Evolutionary conservation across 2,113 vertebrate species (phyloP).

Genomic region (Silurus glanis): DNA sequence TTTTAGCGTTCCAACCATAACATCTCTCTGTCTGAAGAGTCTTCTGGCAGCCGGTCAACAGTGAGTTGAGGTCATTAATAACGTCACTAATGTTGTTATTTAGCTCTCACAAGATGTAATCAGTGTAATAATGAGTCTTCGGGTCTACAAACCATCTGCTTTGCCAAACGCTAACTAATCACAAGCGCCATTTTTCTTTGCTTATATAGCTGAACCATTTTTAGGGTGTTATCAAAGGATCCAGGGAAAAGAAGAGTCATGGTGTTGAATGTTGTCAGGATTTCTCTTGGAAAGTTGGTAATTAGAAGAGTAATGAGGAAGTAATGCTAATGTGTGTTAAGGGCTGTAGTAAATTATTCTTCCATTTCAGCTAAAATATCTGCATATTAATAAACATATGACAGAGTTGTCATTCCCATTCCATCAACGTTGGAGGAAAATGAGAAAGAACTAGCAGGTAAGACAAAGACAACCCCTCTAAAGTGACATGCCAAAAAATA

Average conservation of each 20-base stretch:
- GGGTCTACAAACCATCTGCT: conserved; percentile 18
- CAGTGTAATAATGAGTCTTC: conserved; percentile 45
- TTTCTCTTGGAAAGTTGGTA: neutral
- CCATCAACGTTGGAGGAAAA: neutral
- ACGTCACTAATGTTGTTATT: conserved; percentile 31
- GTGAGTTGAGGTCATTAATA: conserved; percentile 31
- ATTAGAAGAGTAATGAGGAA: neutral
- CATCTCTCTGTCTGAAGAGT: conserved; percentile 2
- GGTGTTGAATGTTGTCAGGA: neutral
- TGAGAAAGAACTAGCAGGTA: neutral
- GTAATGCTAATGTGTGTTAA: neutral
- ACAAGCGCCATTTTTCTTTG: neutral
- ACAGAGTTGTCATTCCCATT: neutral
- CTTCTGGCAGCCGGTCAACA: conserved; percentile 25
- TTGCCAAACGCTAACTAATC: conserved; percentile 33
- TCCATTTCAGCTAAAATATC: neutral
- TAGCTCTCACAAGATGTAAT: conserved; percentile 39
- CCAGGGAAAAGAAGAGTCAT: neutral
- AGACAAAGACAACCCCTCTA: no score
- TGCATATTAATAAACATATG: neutral
- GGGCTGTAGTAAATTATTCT: neutral
- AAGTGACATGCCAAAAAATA: neutral
- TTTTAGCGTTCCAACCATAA: conserved; percentile 33
- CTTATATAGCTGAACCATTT: neutral
- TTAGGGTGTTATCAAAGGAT: neutral